Evolutionary conservation across 2,113 vertebrate genomes (phyloP).

Genomic region (Perca schrenkii): DNA sequence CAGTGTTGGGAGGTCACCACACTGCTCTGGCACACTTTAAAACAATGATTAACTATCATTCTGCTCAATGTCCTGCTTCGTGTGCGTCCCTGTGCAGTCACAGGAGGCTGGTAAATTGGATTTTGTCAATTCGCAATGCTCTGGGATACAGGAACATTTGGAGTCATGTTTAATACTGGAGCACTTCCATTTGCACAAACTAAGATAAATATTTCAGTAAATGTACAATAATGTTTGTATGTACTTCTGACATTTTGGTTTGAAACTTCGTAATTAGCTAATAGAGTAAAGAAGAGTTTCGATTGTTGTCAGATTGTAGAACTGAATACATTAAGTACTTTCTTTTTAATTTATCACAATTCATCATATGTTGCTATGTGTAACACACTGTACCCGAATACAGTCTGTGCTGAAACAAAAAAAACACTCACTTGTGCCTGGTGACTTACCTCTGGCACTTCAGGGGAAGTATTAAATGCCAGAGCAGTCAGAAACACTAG

Average conservation of each 20-base stretch:
- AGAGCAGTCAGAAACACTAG: constrained; percentile 37
- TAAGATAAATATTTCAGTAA: constrained; percentile 44
- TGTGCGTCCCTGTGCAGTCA: constrained; percentile 32
- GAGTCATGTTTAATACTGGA: constrained; percentile 17
- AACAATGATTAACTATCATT: constrained; percentile 18
- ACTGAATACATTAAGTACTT: background rate
- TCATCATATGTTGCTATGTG: background rate
- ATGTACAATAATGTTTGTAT: constrained; percentile 37
- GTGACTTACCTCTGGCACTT: constrained; percentile 54
- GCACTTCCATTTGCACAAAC: constrained; percentile 16
- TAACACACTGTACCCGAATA: constrained; percentile 11
- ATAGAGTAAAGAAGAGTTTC: constrained; percentile 13
- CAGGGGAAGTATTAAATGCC: constrained; percentile 3
- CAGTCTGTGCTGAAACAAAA: constrained; percentile 19
- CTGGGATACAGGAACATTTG: constrained; percentile 20
- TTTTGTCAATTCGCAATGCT: constrained; percentile 36
- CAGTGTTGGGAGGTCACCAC: constrained; percentile 44
- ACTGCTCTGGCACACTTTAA: constrained; percentile 47
- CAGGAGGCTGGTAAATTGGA: constrained; percentile 40
- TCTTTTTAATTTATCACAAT: constrained; percentile 3
- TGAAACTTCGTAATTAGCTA: constrained; percentile 13
- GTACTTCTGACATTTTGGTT: constrained; percentile 13
- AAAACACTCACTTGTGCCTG: constrained; percentile 27
- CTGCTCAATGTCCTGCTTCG: constrained; percentile 37
- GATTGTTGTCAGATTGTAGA: constrained; percentile 29